Evolutionary conservation across 2,797 vertebrate species (phyloP).

Genomic region (Menidia menidia): DNA sequence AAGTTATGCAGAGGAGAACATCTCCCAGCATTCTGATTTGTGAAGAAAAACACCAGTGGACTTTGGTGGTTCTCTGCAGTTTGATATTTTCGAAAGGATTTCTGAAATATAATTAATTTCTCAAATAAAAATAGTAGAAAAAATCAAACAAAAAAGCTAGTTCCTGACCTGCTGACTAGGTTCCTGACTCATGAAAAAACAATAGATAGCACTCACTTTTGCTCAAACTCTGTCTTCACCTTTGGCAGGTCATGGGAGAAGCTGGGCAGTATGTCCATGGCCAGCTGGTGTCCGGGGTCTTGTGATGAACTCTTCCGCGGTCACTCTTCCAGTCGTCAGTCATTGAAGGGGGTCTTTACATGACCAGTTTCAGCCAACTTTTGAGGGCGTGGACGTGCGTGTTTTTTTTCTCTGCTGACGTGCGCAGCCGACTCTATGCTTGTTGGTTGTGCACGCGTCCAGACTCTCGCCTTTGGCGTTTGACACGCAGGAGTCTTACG

Average conservation of each 20-base stretch:
- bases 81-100: background rate
- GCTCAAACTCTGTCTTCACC: constrained; percentile 62
- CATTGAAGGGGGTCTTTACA: constrained; percentile 31
- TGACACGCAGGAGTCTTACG: background rate
- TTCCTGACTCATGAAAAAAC: background rate
- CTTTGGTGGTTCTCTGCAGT: fast-evolving
- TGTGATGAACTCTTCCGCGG: background rate
- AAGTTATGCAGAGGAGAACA: background rate
- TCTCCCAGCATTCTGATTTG: background rate
- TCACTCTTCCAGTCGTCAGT: background rate
- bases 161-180: background rate
- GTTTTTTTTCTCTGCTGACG: constrained; percentile 26
- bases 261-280: constrained; percentile 17
- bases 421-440: constrained; percentile 5
- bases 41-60: background rate
- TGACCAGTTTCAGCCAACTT: background rate
- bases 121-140: background rate
- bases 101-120: background rate
- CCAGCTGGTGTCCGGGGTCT: constrained; percentile 22
- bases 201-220: constrained; percentile 76
- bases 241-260: constrained; percentile 24
- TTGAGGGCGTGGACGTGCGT: constrained; percentile 26
- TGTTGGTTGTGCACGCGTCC: background rate
- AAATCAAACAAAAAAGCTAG: background rate
- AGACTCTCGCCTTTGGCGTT: background rate